Evolutionary conservation across 2,113 vertebrate genomes (phyloP), one percentile per base, ranked within the genome.

Genomic region (Dendropsophus ebraccatus): DNA sequence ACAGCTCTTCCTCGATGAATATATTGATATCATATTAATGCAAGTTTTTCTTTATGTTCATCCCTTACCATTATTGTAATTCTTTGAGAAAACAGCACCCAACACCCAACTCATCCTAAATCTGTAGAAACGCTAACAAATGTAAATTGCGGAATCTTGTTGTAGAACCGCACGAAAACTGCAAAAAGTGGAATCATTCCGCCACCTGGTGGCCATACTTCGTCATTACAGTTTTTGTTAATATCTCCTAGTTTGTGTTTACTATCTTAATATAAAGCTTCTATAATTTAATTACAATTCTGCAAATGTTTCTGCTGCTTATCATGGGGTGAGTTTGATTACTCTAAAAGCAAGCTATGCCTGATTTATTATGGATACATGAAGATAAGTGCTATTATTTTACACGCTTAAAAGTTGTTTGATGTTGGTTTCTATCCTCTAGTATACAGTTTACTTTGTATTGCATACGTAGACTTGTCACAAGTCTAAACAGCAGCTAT

Each of bases 121-220:
- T 70, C 32, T 70, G 19, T 23, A 23, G 19, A 70, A 10, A 37
- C 67, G 19, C 2, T 23, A 21, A 41, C n/a, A 70, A 70, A 41
- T 70, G 67, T 2, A 70, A 41, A 70, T 70, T 70, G 32, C 17
- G 1, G 28, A 14, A 35, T 47, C 65, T 62, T 62, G 23, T 2
- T 8, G 28, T 56, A 56, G 17, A 32, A 12, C 54, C 0, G 17
- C 7, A 0, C 11, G 17, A 70, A 84, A 47, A 23, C 28, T 67
- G 16, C 74, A 13, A 85, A 77, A 23, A 84, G 78, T 91, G 81
- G 90, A 85, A 84, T 90, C 88, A 92, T 91, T 90, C 91, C 92
- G 94, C 93, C 94, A 95, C 93, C 94, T 95, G 89, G 93, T 95
- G 94, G 93, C 91, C 90, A 56, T 78, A 17, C 1, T 1, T 35